phyloP scores from a whole-genome alignment of 2,797 vertebrate genomes.

The Chloroceryle amazona region DNA sequence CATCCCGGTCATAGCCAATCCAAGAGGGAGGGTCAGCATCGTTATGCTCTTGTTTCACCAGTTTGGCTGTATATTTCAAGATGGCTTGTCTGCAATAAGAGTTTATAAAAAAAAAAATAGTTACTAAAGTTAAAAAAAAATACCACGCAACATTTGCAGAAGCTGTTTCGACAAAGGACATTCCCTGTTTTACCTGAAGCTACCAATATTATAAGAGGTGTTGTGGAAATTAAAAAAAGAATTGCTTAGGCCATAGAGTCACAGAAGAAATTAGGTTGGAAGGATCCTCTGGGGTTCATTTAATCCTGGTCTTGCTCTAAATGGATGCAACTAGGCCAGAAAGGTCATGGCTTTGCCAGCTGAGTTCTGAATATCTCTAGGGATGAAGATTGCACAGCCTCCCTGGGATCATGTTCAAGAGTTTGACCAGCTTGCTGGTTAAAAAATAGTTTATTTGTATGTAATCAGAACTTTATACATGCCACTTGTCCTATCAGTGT shows the following conservation, averaged over 20 bases:
- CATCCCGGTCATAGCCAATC: slow-evolving; percentile 69
- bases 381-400: not conserved
- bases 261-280: not conserved
- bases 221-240: not conserved
- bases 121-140: not conserved
- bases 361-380: not conserved
- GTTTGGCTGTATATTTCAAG: slow-evolving; percentile 73
- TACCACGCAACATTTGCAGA: not conserved
- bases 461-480: not conserved
- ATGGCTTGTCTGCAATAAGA: slow-evolving; percentile 79
- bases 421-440: not conserved
- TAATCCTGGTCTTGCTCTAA: not conserved
- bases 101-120: not conserved
- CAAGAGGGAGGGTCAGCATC: slow-evolving; percentile 75
- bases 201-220: not conserved
- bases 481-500: not conserved
- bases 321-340: not conserved
- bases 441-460: not conserved
- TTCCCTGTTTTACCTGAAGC: not conserved
- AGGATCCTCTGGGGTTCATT: not conserved
- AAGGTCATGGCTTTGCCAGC: not conserved
- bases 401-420: not conserved
- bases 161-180: not conserved
- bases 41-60: slow-evolving; percentile 82
- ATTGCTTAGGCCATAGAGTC: not conserved